Base-by-base conservation (phyloP, 1,140 invertebrate species). In the Drosophila rufa region DNA sequence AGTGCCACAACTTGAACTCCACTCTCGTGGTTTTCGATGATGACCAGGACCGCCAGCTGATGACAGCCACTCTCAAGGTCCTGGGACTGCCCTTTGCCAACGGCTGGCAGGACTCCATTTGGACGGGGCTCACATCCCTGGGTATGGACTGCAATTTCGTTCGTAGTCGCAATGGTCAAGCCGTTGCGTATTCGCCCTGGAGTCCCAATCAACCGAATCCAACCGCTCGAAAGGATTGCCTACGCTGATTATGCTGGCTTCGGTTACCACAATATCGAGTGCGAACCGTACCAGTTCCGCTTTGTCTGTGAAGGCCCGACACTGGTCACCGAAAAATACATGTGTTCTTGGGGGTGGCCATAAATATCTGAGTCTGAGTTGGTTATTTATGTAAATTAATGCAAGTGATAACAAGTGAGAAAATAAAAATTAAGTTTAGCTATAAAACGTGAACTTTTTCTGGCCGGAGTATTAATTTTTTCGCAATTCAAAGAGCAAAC, bases 211-310 rank as follows among this genome's bases (percentile, higher is more conserved):
- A 73, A 56, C 71, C 71, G 15, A 62, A 43, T 11, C 12, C 27
- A 11, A 33, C 42, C 19, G 11, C 22, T 4, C 17, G 17, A 30
- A 64, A 36, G 38, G 38, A 75, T 9, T 74, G 58, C 40, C 36
- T 75, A 64, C 33, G 57, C 69, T 5, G 47, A 71, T 27, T 71
- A 45, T 19, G 25, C 53, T 22, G 47, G 30, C 8, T 75, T 64
- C 9, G 69, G 58, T 17, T 75, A 57, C 38, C 73, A 75, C 50
- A 64, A 56, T 64, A 57, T 75, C 36, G 58, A 75, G 17, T 75
- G 58, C 59, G 53, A 51, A 22, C 42, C 45, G 22, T 73, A 61
- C 36, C 43, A 46, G 27, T 66, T 75, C 33, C 15, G 50, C 17
- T 74, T 50, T 42, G 68, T 43, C 11, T 75, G 71, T 42, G 25